Conservation (phyloP, 2,888 invertebrate species). For the Tipula helvola region DNA sequence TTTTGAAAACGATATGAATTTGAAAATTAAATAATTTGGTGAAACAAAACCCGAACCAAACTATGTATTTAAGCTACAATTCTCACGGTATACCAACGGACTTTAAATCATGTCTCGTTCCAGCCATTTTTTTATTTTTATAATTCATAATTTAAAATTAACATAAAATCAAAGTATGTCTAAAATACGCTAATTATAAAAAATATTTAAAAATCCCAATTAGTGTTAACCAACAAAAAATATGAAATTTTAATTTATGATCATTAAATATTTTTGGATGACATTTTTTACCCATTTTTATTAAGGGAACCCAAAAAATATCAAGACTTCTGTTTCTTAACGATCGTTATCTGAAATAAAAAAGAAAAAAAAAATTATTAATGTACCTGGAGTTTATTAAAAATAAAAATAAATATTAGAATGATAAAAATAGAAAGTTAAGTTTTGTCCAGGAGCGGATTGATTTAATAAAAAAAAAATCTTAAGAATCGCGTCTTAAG, state of each 20-base stretch:
- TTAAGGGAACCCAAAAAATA: background rate
- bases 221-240: background rate
- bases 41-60: no score
- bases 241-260: background rate
- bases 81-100: background rate
- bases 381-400: background rate
- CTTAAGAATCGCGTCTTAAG: background rate
- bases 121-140: background rate
- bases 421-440: background rate
- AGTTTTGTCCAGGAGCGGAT: background rate
- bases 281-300: background rate
- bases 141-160: background rate
- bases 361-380: background rate
- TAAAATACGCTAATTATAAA: background rate
- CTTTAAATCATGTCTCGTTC: background rate
- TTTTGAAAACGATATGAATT: no score
- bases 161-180: background rate
- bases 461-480: background rate
- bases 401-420: background rate
- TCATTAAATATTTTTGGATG: background rate
- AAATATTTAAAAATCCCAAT: background rate
- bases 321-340: background rate
- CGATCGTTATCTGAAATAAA: background rate
- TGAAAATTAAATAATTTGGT: no score
- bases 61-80: no score